Conservation (phyloP, 2,113 vertebrate genomes). For the Formicarius rufipectus region DNA sequence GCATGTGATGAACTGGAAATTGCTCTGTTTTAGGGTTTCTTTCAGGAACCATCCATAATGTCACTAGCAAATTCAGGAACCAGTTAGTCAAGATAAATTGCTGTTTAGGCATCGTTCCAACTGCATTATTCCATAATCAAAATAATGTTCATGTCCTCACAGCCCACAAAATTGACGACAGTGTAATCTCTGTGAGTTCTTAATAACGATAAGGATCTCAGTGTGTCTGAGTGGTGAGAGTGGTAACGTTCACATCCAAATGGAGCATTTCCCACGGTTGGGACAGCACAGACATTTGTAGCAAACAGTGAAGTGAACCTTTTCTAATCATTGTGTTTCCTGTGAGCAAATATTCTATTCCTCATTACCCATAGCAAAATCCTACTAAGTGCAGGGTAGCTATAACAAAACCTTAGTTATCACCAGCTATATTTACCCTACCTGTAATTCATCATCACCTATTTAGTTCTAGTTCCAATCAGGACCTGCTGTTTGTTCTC, state of each 20-base stretch:
- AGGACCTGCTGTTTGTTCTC: constrained; percentile 65
- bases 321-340: constrained; percentile 57
- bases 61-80: not conserved
- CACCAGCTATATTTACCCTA: constrained; percentile 65
- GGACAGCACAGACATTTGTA: not conserved
- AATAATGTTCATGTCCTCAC: not conserved
- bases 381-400: constrained; percentile 33
- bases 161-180: not conserved
- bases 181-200: constrained; percentile 21
- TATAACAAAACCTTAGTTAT: constrained; percentile 41
- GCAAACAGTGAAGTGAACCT: constrained; percentile 42
- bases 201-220: not conserved
- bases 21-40: not conserved
- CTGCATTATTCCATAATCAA: not conserved
- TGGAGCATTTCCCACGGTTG: constrained; percentile 68
- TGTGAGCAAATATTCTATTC: constrained; percentile 66
- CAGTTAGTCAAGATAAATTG: not conserved
- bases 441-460: constrained; percentile 51
- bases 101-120: not conserved
- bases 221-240: not conserved
- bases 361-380: not conserved
- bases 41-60: not conserved
- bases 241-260: constrained; percentile 22
- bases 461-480: constrained; percentile 1
- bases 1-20: not conserved